Conservation (phyloP, 1,140 invertebrate genomes). For the Nasonia vitripennis region DNA sequence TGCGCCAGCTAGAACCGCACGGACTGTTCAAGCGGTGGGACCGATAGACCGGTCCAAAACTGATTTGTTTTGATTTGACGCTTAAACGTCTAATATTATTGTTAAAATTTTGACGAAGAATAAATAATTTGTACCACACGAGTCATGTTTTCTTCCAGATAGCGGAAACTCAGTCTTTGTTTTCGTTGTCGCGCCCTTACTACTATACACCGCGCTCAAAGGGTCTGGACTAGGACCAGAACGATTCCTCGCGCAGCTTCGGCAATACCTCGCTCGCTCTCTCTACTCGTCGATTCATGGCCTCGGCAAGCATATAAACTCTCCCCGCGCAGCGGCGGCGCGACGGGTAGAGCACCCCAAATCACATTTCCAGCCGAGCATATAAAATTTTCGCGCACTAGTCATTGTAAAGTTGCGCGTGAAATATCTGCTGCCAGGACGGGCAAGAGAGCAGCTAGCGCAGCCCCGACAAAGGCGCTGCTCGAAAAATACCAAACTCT, state of each 20-base stretch:
- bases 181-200: neutral
- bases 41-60: too few species aligned
- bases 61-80: too few species aligned
- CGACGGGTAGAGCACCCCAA: slow-evolving; percentile 47
- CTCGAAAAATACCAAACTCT: neutral
- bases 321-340: neutral
- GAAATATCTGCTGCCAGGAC: slow-evolving; percentile 53
- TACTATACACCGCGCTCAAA: neutral
- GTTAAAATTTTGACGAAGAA: too few species aligned
- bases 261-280: neutral
- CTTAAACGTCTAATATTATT: too few species aligned
- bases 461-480: neutral
- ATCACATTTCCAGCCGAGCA: slow-evolving; percentile 57
- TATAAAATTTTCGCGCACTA: slow-evolving; percentile 57
- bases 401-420: slow-evolving; percentile 57
- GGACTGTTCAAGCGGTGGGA: too few species aligned
- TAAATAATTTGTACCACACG: neutral
- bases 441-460: slow-evolving; percentile 1
- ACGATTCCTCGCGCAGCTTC: neutral
- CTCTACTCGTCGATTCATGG: slow-evolving; percentile 22
- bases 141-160: neutral
- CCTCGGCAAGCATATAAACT: slow-evolving; percentile 2
- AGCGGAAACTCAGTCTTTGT: neutral
- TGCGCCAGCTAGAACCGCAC: too few species aligned
- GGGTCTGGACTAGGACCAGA: neutral